Evolutionary conservation across 2,888 invertebrate species (phyloP).

Genomic region (Meloe dianella): DNA sequence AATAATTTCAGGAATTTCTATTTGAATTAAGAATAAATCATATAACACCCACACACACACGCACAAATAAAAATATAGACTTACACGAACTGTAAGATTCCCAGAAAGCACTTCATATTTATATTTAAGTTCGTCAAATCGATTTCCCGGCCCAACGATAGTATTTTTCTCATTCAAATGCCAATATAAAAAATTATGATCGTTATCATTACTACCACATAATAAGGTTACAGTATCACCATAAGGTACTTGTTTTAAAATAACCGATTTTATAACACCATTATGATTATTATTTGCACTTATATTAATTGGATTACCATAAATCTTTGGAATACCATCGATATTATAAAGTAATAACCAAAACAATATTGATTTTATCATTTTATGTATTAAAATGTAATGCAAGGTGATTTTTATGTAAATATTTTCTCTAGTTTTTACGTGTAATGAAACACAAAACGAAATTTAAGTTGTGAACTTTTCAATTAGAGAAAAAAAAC

Average conservation of each 20-base stretch:
- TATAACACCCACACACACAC: background rate
- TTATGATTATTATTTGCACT: background rate
- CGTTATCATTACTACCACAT: constrained; percentile 69
- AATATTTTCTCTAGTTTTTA: constrained; percentile 18
- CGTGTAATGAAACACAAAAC: background rate
- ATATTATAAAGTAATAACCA: background rate
- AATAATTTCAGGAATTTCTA: constrained; percentile 22
- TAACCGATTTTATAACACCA: background rate
- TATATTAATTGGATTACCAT: constrained; percentile 9
- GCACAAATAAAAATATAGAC: constrained; percentile 44
- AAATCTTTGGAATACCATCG: constrained; percentile 5
- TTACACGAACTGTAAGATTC: constrained; percentile 70
- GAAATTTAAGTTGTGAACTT: constrained; percentile 20
- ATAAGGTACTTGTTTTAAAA: constrained; percentile 61
- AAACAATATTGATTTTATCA: constrained; percentile 10
- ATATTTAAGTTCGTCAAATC: constrained; percentile 67
- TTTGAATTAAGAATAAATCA: background rate
- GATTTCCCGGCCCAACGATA: constrained; percentile 69
- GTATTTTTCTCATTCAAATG: constrained; percentile 62
- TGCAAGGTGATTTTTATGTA: constrained; percentile 12
- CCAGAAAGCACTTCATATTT: constrained; percentile 74
- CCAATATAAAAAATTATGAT: constrained; percentile 74
- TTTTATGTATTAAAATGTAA: background rate
- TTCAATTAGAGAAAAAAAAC: background rate
- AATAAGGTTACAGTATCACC: constrained; percentile 67